Conservation (phyloP, 1,140 invertebrate species). For the Aphaenogaster ashmeadi region DNA sequence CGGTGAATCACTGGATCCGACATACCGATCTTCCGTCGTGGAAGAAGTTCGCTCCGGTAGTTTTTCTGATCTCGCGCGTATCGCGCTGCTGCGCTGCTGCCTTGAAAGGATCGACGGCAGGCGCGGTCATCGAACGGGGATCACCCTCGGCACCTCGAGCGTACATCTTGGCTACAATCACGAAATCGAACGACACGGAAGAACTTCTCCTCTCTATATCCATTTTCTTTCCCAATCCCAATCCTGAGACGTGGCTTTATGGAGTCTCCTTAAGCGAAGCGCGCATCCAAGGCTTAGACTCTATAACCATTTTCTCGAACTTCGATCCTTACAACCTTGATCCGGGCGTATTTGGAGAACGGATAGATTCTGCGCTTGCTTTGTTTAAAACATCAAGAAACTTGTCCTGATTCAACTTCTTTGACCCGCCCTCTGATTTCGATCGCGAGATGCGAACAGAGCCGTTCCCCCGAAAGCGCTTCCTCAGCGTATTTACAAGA, state of each 20-base stretch:
- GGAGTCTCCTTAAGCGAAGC: conserved; percentile 34
- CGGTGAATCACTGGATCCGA: conserved; percentile 40
- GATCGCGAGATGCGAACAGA: background rate
- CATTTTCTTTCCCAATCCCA: conserved; percentile 16
- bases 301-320: conserved; percentile 58
- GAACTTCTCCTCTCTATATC: background rate
- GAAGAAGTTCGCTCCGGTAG: conserved; percentile 50
- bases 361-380: conserved; percentile 33
- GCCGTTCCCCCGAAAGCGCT: background rate
- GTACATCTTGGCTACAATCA: conserved; percentile 15
- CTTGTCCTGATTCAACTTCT: conserved; percentile 35
- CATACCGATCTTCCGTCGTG: conserved; percentile 54
- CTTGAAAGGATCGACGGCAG: conserved; percentile 51
- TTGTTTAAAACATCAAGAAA: conserved; percentile 47
- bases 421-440: conserved; percentile 18
- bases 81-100: background rate
- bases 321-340: background rate
- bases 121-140: conserved; percentile 66
- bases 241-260: conserved; percentile 39
- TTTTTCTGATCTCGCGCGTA: conserved; percentile 58
- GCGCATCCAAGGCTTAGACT: conserved; percentile 22
- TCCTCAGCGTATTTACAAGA: background rate
- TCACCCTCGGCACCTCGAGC: conserved; percentile 6
- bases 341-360: conserved; percentile 44
- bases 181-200: conserved; percentile 60